Evolutionary conservation across 1,140 invertebrate species (phyloP), one percentile per base, ranked within the genome.

Genomic region (Phenacoccus solenopsis): DNA sequence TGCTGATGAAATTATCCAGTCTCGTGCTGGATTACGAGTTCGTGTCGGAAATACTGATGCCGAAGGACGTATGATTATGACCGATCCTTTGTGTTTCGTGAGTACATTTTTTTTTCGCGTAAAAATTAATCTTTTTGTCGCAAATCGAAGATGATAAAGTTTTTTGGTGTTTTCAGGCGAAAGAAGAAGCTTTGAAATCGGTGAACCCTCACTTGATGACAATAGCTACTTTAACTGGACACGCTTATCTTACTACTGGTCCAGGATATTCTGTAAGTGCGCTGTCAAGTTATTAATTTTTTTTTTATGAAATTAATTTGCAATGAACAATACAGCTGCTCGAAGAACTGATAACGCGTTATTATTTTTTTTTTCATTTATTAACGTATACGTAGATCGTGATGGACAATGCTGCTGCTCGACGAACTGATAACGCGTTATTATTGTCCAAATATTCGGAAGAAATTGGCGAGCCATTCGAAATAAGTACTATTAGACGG

Each of bases 11-110:
- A 82, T 97, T 21, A 86, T 98, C 64, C 87, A 88, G 4, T 89
- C 92, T 0, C 85, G 91, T 71, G 90, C 93, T 57, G 93, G 93
- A 2, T 86, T 87, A n/a, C 83, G 87, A 30, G 86, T 94, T 1
- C 82, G 94, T 69, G 85, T 98, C 68, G 90, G 88, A 0, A 98
- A 98, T 77, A 98, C 96, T 9, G 96, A 98, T 81, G 94, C 95
- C 56, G 96, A 98, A 81, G 96, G 96, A 0, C 81, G 96, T 25
- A 89, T 98, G 84, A 91, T 90, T 9, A 97, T 98, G 94, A 89
- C 92, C 16, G 96, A 98, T 81, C 87, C 91, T 3, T 81, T 98
- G 4, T 96, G 88, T 76, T 83, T 83, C 76, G 83, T 89, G 75
- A 77, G 30, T 25, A 3, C 4, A 25, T 56, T 56, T 24, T 64